Base-by-base conservation (phyloP, 2,888 invertebrate genomes). In the Dasysyrphus albostriatus region DNA sequence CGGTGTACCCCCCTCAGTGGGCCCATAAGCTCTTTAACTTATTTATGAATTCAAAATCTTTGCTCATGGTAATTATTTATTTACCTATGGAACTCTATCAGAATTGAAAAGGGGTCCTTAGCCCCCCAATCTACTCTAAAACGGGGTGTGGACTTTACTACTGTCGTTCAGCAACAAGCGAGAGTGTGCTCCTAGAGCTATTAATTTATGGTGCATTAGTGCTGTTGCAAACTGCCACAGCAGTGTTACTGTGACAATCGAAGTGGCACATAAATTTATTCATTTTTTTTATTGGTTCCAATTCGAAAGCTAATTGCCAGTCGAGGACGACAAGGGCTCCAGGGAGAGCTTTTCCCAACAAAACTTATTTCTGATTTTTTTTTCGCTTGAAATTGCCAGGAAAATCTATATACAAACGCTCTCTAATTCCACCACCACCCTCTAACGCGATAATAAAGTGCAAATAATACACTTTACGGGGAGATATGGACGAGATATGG, bases 361-460 rank as follows among this genome's bases (percentile, higher is more conserved):
- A 37, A 56, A 54, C 32, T 44, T 10, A 37, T 24, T 56, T 7
- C 8, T 32, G 9, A 29, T 39, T 5, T 24, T 29, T 14, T 24
- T 47, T 16, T 8, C 3, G 44, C 44, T 7, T 6, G 14, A 39
- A 39, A 61, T 61, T 58, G 47, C 54, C 39, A 51, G 42, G 34
- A 14, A 76, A 70, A 82, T 47, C 61, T 54, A 24, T 47, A 65
- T 8, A 49, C 49, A 56, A 54, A n/a, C 44, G 9, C 44, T 67
- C 32, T 67, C 65, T 44, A 42, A 24, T 32, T 19, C 14, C 34
- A 69, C 67, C 39, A 69, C 74, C 77, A 59, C 72, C 83, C 81
- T 89, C 90, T 91, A 92, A 92, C 91, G 92, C 91, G 92, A 92
- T 92, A 92, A 92, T 92, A 92, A 92, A 92, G 92, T 92, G 92